Percentiles rank a stretch among this genome's conserved stretches.
These are phyloP conservation scores for Anser cygnoides DNA, from an alignment of 2,113 vertebrate genomes.

Conservation along the genomic window DNA sequence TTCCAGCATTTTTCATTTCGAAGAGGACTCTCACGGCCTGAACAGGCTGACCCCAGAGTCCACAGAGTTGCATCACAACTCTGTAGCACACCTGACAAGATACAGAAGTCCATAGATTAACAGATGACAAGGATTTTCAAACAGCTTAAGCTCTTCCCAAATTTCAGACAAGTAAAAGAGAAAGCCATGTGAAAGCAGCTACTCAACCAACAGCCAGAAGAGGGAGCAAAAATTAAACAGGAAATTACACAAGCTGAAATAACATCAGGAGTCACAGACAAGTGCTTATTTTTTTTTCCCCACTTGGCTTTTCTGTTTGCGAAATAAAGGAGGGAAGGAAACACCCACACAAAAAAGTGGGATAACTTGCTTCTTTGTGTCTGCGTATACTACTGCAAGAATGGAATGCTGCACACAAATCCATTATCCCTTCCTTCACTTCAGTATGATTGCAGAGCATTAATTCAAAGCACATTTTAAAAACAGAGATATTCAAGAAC, in stretches of 20 bases:
- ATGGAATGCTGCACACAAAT: neutral
- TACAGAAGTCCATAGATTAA: neutral
- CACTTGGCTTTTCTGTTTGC: neutral
- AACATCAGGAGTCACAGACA: neutral
- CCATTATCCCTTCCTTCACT: neutral
- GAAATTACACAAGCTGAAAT: neutral
- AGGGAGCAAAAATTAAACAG: constrained; percentile 6
- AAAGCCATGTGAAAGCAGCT: neutral
- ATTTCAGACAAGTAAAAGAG: neutral
- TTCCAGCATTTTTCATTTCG: constrained; percentile 96
- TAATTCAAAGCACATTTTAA: neutral
- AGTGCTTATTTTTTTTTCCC: neutral
- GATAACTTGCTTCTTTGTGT: neutral
- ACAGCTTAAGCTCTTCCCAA: neutral
- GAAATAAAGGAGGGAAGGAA: neutral
- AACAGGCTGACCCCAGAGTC: constrained; percentile 91
- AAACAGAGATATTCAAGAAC: neutral
- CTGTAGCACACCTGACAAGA: constrained; percentile 92
- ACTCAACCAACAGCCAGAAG: neutral
- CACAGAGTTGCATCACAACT: constrained; percentile 97
- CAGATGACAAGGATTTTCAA: neutral
- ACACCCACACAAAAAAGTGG: neutral
- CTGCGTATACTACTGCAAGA: neutral
- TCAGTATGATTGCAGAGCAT: neutral
- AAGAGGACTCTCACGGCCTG: constrained; percentile 94